Evolutionary conservation across 2,888 invertebrate genomes (phyloP).

Genomic region (Meloe dianella): DNA sequence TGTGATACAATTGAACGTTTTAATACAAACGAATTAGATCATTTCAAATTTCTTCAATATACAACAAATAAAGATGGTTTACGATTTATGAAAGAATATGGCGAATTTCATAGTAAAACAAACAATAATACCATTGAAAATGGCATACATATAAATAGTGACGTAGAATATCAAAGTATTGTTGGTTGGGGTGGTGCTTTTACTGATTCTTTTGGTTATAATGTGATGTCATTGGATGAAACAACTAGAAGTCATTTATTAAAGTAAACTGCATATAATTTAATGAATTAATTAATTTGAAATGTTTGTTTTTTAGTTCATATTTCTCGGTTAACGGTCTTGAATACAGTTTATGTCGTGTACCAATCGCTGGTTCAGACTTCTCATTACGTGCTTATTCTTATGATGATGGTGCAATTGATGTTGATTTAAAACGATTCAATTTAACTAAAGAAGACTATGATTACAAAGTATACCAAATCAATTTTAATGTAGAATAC

Average conservation of each 20-base stretch:
- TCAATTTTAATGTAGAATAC: not conserved
- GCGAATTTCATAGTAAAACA: constrained; percentile 37
- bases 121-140: not conserved
- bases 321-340: constrained; percentile 56
- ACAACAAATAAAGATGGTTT: constrained; percentile 67
- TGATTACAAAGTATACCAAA: constrained; percentile 64
- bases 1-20: constrained; percentile 72
- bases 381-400: constrained; percentile 83
- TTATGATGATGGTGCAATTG: constrained; percentile 70
- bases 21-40: constrained; percentile 28
- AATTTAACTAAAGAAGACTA: constrained; percentile 70
- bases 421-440: constrained; percentile 66
- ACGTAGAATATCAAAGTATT: constrained; percentile 45
- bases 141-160: constrained; percentile 13
- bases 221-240: constrained; percentile 69
- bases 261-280: constrained; percentile 40
- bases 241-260: constrained; percentile 63
- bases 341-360: constrained; percentile 74
- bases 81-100: constrained; percentile 54
- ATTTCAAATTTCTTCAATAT: constrained; percentile 61
- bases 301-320: constrained; percentile 62
- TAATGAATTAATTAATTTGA: not conserved
- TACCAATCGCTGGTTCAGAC: constrained; percentile 86
- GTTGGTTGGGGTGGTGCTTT: constrained; percentile 30
- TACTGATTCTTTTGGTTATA: constrained; percentile 65